Evolutionary conservation across 2,797 vertebrate genomes (phyloP), one percentile per base, ranked within the genome.

Genomic region (Scomberomorus guttatus): DNA sequence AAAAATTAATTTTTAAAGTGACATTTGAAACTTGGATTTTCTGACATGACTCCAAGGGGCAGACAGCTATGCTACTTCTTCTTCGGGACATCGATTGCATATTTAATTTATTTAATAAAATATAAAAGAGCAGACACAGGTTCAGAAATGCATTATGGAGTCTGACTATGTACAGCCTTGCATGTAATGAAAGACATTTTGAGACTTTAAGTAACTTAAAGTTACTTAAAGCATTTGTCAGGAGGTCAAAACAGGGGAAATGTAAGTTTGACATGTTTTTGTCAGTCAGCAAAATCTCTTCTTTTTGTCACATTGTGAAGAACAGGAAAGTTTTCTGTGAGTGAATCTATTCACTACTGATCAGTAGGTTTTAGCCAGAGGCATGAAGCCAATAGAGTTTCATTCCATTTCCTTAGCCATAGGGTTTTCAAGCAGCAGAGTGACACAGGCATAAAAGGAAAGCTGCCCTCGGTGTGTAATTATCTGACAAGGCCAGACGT

Each of bases 401-500:
- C 7, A 68, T 60, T 32, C 52, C 11, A 48, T 48, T 72, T 75
- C 58, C 68, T 63, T 29, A 50, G 57, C 34, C 37, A 3, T 27
- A 50, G 55, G 24, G 20, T 69, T 64, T 59, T 37, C 22, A 71
- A 71, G 56, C 37, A 61, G 62, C 77, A n/a, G 60, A 59, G 54
- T 29, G 79, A 72, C 59, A 24, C 14, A 10, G 48, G 44, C 62
- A 72, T 42, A 58, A 76, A 58, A 54, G 61, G n/a, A 72, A 69
- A 67, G 48, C 34, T 62, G 74, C 46, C 65, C 61, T 71, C 54
- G 5, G 51, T 50, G 66, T 65, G 63, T 72, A 73, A 81, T 75
- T 73, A 83, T 50, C 48, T 42, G 58, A 73, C 79, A 73, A 81
- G 85, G 81, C 72, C 68, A 73, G 69, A 71, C 37, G 2, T 57